A percentile compares a stretch with the other conserved stretches of the same genome.
These are phyloP conservation scores for Drosophila acutilabella DNA, from an alignment of 2,888 invertebrate genomes.

Conservation along the genomic window DNA sequence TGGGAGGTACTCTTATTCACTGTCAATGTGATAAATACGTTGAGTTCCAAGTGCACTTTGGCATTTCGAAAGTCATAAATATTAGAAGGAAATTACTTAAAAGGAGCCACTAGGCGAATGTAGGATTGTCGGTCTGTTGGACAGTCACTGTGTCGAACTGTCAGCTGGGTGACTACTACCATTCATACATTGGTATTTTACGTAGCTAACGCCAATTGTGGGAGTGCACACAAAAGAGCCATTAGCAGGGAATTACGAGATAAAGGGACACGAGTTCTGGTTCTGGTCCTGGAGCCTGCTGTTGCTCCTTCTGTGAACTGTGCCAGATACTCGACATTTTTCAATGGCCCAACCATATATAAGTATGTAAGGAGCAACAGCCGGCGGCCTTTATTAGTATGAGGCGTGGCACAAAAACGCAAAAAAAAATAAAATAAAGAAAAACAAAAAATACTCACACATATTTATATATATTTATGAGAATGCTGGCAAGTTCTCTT, in stretches of 20 bases:
- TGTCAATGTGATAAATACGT: slow-evolving; percentile 39
- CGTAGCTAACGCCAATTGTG: slow-evolving; percentile 62
- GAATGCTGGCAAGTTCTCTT: slow-evolving; percentile 48
- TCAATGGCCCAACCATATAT: slow-evolving; percentile 58
- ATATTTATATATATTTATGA: slow-evolving; percentile 61
- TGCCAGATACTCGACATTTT: slow-evolving; percentile 73
- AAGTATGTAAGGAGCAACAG: slow-evolving; percentile 50
- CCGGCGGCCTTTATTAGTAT: slow-evolving; percentile 66
- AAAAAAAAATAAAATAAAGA: slow-evolving; percentile 18
- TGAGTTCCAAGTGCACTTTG: slow-evolving; percentile 48
- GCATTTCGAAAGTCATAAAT: slow-evolving; percentile 75
- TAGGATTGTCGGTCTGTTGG: slow-evolving; percentile 4
- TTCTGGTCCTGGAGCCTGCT: slow-evolving; percentile 13
- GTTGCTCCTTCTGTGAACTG: slow-evolving; percentile 47
- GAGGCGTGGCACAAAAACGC: slow-evolving; percentile 49
- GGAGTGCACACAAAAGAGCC: slow-evolving; percentile 76
- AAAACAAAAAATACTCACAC: slow-evolving; percentile 5
- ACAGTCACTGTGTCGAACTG: slow-evolving; percentile 2
- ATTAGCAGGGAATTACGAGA: slow-evolving; percentile 76
- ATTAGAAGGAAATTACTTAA: slow-evolving; percentile 68
- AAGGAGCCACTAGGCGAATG: slow-evolving; percentile 43
- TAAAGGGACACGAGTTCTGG: slow-evolving; percentile 51
- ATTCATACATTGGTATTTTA: slow-evolving; percentile 51
- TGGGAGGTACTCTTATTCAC: neutral
- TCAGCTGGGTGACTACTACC: slow-evolving; percentile 34